Evolutionary conservation across 2,888 invertebrate species (phyloP).

Genomic region (Scelioninae gen. 1): DNA sequence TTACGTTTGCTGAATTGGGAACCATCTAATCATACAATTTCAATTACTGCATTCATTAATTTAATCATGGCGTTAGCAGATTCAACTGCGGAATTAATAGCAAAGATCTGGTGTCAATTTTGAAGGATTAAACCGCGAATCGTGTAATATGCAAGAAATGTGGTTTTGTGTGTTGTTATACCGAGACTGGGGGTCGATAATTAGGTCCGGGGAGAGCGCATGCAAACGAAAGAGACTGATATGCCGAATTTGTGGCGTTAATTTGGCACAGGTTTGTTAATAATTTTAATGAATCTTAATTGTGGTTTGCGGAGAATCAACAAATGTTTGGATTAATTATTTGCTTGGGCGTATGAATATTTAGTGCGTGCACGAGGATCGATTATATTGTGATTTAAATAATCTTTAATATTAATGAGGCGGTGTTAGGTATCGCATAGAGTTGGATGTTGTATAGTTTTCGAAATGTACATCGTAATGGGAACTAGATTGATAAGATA

Average conservation of each 20-base stretch:
- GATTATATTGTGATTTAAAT: conserved; percentile 48
- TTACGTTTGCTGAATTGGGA: conserved; percentile 63
- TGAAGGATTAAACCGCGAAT: conserved; percentile 60
- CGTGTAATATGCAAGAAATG: conserved; percentile 63
- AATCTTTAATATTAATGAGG: conserved; percentile 59
- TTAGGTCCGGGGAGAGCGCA: conserved; percentile 16
- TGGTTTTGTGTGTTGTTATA: conserved; percentile 48
- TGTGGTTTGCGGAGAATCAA: conserved; percentile 51
- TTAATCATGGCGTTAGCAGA: conserved; percentile 65
- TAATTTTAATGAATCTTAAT: conserved; percentile 60
- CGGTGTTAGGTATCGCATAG: conserved; percentile 38
- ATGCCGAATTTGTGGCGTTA: conserved; percentile 33
- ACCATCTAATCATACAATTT: conserved; percentile 65
- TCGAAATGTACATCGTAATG: conserved; percentile 17
- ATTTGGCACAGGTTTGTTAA: conserved; percentile 53
- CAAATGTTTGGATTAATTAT: conserved; percentile 62
- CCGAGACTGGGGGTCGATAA: conserved; percentile 33
- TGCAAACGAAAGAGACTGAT: too few relatives aligned
- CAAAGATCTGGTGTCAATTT: conserved; percentile 67
- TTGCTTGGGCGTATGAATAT: conserved; percentile 42
- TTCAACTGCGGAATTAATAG: conserved; percentile 68
- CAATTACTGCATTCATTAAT: conserved; percentile 68
- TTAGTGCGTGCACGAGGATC: conserved; percentile 38
- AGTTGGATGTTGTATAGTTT: neutral
- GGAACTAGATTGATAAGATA: conserved; percentile 41